These are phyloP conservation scores for Anhinga anhinga DNA, from an alignment of 2,113 vertebrate genomes.

Conservation along the genomic window DNA sequence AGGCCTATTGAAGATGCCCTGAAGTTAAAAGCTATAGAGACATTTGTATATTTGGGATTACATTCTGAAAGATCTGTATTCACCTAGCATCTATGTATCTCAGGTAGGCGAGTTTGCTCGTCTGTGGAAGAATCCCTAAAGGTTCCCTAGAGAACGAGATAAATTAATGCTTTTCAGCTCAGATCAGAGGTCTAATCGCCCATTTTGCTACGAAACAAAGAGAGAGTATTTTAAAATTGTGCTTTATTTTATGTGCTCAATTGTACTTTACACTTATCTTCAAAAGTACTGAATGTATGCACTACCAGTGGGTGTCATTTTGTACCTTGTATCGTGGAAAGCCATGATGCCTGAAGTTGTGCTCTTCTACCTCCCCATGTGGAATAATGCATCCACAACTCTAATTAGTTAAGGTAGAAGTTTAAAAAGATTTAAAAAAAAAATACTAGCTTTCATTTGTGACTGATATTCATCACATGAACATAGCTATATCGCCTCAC, in stretches of 20 bases:
- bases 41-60: not conserved
- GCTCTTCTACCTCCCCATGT: not conserved
- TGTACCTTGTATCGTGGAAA: not conserved
- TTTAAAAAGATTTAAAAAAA: not conserved
- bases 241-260: not conserved
- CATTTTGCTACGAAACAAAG: not conserved
- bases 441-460: not conserved
- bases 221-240: not conserved
- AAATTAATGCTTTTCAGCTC: not conserved
- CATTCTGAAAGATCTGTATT: not conserved
- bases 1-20: not conserved
- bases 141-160: not conserved
- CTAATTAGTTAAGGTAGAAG: not conserved
- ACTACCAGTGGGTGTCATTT: not conserved
- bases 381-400: not conserved
- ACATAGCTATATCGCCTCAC: not conserved
- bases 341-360: not conserved
- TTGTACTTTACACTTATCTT: not conserved
- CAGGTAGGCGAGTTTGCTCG: not conserved
- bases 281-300: not conserved
- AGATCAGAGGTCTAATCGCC: not conserved
- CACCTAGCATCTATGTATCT: not conserved
- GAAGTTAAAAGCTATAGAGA: not conserved
- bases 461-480: not conserved
- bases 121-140: not conserved